Conservation (phyloP, 2,888 invertebrate genomes). For the Melanchra persicariae region DNA sequence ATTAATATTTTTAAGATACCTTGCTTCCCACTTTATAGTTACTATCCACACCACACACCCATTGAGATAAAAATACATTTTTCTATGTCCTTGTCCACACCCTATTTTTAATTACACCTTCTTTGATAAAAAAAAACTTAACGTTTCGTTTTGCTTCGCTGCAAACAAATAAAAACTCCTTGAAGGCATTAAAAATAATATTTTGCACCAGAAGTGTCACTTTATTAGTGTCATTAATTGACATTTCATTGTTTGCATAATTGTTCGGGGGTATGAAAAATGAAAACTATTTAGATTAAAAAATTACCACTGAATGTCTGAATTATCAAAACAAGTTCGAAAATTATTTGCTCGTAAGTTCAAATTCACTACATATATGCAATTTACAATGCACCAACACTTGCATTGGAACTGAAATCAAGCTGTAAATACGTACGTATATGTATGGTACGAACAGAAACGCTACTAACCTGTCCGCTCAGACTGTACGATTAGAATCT, state of each 20-base stretch:
- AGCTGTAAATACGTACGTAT: neutral
- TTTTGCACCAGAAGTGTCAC: neutral
- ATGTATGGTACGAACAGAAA: neutral
- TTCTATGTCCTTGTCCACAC: too few relatives aligned
- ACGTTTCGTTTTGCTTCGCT: neutral
- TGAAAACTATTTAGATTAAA: neutral
- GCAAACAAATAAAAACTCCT: slow-evolving; percentile 2
- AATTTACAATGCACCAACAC: neutral
- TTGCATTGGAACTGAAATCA: neutral
- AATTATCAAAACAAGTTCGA: too few relatives aligned
- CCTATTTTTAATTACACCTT: too few relatives aligned
- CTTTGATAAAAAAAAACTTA: neutral
- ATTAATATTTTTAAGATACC: too few relatives aligned
- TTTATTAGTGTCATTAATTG: neutral
- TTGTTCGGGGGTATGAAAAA: neutral
- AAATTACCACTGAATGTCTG: neutral
- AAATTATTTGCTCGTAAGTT: too few relatives aligned
- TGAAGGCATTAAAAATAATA: neutral
- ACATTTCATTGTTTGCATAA: neutral
- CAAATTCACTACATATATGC: too few relatives aligned
- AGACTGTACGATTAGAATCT: neutral
- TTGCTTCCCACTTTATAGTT: too few relatives aligned
- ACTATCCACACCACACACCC: too few relatives aligned
- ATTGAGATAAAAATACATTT: too few relatives aligned
- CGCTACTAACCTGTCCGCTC: neutral